Evolutionary conservation across 2,797 vertebrate species (phyloP), one percentile per base, ranked within the genome.

Genomic region (Bryconaethiops microstoma): DNA sequence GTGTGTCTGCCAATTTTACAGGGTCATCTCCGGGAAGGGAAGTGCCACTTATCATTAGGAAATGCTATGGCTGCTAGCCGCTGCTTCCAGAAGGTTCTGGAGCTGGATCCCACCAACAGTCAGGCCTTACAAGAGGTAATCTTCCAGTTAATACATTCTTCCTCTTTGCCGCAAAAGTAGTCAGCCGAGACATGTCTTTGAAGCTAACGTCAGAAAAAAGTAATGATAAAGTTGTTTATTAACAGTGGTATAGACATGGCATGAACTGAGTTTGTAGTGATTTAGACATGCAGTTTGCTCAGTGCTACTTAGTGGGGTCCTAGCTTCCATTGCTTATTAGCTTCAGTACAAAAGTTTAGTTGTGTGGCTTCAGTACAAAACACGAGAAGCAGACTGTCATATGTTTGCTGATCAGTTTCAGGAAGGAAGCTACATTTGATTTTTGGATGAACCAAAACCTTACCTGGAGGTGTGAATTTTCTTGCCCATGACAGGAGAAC

Each of bases 11-110:
- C n/a, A 69, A n/a, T 54, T 71, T 25, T 16, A 48, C 86, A 98
- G 97, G 97, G 97, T 75, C 97, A 98, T 77, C 93, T 98, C 19
- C 94, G 96, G 85, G 97, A 98, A 88, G 97, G 97, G 75, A 98
- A 98, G 88, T 99, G 97, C 87, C 97, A 98, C 81, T 91, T 99
- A 52, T 96, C 94, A 59, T 88, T 98, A 45, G 97, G 97, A 68
- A 98, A 98, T 19, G 96, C 96, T 89, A 97, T 96, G 97, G 97
- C 97, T 1, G 96, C 96, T 2, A 94, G 92, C 86, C 96, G 96
- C 83, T 97, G 96, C 92, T 98, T 98, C 85, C 95, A 96, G 62
- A 97, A 95, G 85, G 97, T 97, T 84, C 84, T 98, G 81, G 97
- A 99, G 85, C 86, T 99, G 89, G 97, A 98, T 91, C 94, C 94